A percentile compares a stretch with the other conserved stretches of the same genome.
phyloP scores from a whole-genome alignment of 2,797 vertebrate genomes.

The Taenioides sp. region DNA sequence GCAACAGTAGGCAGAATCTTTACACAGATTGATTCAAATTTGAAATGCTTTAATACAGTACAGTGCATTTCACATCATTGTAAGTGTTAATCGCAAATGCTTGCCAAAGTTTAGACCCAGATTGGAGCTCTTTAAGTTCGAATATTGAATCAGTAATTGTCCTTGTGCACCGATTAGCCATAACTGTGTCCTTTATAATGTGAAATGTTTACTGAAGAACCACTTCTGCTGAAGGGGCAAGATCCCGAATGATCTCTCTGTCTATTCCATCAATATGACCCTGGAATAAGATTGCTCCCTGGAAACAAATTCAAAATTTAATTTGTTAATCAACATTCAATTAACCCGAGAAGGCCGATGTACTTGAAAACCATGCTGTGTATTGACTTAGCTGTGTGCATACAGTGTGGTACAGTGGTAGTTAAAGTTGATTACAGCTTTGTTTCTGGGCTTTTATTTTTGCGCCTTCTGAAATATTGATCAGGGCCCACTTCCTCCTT shows the following conservation, averaged over 20 bases:
- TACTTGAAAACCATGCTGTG: constrained; percentile 18
- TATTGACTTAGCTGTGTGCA: constrained; percentile 17
- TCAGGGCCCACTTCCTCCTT: constrained; percentile 59
- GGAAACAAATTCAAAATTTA: constrained; percentile 33
- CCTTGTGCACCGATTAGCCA: neutral
- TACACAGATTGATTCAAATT: neutral
- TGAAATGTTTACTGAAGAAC: constrained; percentile 25
- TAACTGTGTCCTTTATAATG: constrained; percentile 7
- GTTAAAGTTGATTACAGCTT: constrained; percentile 49
- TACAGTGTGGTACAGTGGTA: neutral
- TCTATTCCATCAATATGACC: constrained; percentile 22
- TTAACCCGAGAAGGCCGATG: constrained; percentile 30
- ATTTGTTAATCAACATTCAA: constrained; percentile 58
- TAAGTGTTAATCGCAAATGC: neutral
- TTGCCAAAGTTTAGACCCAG: neutral
- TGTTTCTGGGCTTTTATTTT: constrained; percentile 43
- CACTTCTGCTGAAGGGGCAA: constrained; percentile 25
- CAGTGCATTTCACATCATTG: neutral
- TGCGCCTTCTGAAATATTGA: constrained; percentile 68
- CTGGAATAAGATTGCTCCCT: constrained; percentile 11
- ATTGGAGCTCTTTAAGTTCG: neutral
- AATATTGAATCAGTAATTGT: neutral
- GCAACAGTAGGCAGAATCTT: neutral
- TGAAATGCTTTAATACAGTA: neutral
- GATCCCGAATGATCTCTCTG: constrained; percentile 23